phyloP scores from a whole-genome alignment of 2,888 invertebrate genomes.

The Oconnorella tubifera region DNA sequence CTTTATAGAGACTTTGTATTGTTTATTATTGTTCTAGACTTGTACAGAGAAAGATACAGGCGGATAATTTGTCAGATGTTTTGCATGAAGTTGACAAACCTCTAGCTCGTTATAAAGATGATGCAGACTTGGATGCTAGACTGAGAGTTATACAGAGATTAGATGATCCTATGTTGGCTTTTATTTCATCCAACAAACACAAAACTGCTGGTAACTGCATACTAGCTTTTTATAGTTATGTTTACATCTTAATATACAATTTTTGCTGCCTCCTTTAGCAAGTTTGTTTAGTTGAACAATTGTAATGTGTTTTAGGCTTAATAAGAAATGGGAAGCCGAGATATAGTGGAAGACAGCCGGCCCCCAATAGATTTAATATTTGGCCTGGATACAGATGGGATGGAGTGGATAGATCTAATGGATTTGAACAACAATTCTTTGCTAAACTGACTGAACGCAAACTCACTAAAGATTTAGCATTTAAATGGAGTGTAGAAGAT shows the following conservation, averaged over 20 bases:
- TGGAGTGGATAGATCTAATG: slow-evolving; percentile 94
- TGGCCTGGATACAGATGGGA: slow-evolving; percentile 96
- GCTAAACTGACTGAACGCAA: slow-evolving; percentile 55
- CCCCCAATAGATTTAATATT: slow-evolving; percentile 88
- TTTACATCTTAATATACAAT: too few species aligned
- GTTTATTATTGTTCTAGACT: too few species aligned
- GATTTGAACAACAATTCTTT: slow-evolving; percentile 87
- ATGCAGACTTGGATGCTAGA: slow-evolving; percentile 78
- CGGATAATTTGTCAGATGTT: slow-evolving; percentile 62
- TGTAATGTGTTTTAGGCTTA: slow-evolving; percentile 24
- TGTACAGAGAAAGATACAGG: slow-evolving; percentile 37
- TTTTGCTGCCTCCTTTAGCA: too few species aligned
- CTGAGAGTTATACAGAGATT: slow-evolving; percentile 67
- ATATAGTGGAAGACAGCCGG: slow-evolving; percentile 75
- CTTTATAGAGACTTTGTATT: not conserved
- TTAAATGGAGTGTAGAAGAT: slow-evolving; percentile 91
- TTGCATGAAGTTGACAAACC: slow-evolving; percentile 84
- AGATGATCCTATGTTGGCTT: slow-evolving; percentile 91
- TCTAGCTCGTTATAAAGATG: slow-evolving; percentile 81
- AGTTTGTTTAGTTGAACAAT: too few species aligned
- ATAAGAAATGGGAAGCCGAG: slow-evolving; percentile 51
- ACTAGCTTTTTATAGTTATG: too few species aligned
- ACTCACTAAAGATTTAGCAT: slow-evolving; percentile 78
- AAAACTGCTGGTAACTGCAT: slow-evolving; percentile 38
- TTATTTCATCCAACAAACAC: slow-evolving; percentile 68